A percentile compares a stretch with the other conserved stretches of the same genome.
Conservation (phyloP, 2,797 vertebrate genomes). For the Pachyuromys duprasi region DNA sequence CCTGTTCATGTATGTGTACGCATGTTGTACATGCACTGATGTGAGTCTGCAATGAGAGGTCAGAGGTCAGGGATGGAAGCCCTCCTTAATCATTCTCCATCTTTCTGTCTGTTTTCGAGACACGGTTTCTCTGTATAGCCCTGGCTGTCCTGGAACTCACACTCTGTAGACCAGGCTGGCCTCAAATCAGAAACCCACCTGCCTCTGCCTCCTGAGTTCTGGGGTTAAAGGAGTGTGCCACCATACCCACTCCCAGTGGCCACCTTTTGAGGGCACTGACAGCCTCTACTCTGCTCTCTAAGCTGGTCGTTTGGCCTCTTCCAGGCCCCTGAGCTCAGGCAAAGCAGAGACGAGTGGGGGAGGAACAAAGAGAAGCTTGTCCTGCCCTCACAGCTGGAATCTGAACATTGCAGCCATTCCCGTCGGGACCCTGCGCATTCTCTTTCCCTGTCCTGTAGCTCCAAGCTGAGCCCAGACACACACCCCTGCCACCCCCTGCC, state of each 20-base stretch:
- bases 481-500: neutral
- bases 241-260: neutral
- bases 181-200: neutral
- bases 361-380: conserved; percentile 73
- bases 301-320: neutral
- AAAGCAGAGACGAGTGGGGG: neutral
- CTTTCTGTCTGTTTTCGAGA: neutral
- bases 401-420: conserved; percentile 71
- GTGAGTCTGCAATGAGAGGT: neutral
- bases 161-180: neutral
- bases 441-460: neutral
- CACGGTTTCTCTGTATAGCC: neutral
- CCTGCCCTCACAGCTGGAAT: conserved; percentile 41
- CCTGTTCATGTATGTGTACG: no score
- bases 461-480: conserved; percentile 33
- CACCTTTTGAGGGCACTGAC: neutral
- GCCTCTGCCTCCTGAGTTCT: neutral
- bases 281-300: neutral
- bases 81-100: neutral
- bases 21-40: neutral
- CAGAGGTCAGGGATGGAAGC: neutral
- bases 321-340: neutral
- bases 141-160: neutral
- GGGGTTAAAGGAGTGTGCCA: neutral
- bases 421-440: conserved; percentile 65